A percentile compares a stretch with the other conserved stretches of the same genome.
phyloP scores from a whole-genome alignment of 64 coral and sea anemone genomes.

The Pocillopora damicornis region DNA sequence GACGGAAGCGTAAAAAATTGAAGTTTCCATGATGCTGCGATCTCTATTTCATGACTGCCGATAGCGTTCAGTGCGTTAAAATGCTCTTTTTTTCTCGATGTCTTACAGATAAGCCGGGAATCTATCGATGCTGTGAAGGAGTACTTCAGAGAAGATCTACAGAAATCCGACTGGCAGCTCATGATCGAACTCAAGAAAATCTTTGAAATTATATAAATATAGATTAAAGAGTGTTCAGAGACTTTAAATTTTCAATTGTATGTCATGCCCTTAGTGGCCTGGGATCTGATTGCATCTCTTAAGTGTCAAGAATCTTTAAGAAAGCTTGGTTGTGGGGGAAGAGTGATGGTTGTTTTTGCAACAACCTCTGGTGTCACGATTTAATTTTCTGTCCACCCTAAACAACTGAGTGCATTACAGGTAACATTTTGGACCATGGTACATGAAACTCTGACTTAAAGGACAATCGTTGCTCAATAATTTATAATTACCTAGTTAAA shows the following conservation, averaged over 20 bases:
- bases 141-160: constrained; percentile 97
- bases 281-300: not conserved
- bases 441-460: no score
- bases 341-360: no score
- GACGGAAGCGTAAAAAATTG: not conserved
- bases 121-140: constrained; percentile 96
- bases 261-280: not conserved
- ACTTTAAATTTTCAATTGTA: not conserved
- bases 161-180: constrained; percentile 93
- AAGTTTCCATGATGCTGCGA: no score
- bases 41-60: not conserved
- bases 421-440: no score
- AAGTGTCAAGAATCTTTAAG: no score
- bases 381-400: no score
- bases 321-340: no score
- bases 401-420: no score
- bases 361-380: no score
- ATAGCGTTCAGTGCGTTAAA: not conserved
- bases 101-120: constrained; percentile 78
- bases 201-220: constrained; percentile 87
- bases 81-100: not conserved
- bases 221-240: not conserved
- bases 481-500: no score
- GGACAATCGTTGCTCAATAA: no score
- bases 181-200: constrained; percentile 98